A percentile compares a stretch with the other conserved stretches of the same genome.
Conservation (phyloP, 1,140 invertebrate species). For the Calephelis virginiensis region DNA sequence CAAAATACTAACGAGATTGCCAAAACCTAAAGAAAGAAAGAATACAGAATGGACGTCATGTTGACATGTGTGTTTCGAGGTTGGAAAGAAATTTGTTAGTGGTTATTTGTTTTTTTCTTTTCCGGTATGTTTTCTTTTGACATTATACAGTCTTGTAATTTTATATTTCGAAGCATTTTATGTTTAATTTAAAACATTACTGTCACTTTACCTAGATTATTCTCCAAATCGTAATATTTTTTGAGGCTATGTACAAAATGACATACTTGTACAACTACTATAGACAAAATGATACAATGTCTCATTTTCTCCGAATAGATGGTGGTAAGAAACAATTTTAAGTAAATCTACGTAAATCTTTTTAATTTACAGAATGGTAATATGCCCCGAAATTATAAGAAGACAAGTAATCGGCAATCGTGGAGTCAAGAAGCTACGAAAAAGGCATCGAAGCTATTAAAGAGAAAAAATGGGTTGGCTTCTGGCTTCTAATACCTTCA, state of each 20-base stretch:
- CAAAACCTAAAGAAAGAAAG: too few species aligned
- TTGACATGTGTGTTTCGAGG: too few species aligned
- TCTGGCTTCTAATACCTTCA: slow-evolving; percentile 33
- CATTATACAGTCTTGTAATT: too few species aligned
- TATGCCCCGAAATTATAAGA: slow-evolving; percentile 27
- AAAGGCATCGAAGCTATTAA: slow-evolving; percentile 33
- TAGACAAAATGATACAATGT: slow-evolving; percentile 22
- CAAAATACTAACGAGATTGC: too few species aligned
- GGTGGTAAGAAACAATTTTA: not conserved
- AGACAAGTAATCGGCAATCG: slow-evolving; percentile 21
- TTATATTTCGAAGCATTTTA: too few species aligned
- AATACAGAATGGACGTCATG: too few species aligned
- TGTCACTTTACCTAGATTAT: too few species aligned
- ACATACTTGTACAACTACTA: not conserved
- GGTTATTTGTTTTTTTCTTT: too few species aligned
- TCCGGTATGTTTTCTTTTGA: too few species aligned
- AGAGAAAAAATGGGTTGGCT: slow-evolving; percentile 31
- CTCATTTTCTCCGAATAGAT: slow-evolving; percentile 21
- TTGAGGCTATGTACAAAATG: slow-evolving; percentile 10
- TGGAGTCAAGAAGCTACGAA: slow-evolving; percentile 26
- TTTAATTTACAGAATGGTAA: slow-evolving; percentile 14
- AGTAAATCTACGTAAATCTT: not conserved
- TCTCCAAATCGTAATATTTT: slow-evolving; percentile 4
- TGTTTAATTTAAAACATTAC: too few species aligned
- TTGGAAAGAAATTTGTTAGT: too few species aligned